phyloP scores from a whole-genome alignment of 2,888 invertebrate genomes.

The Campoplex nolae region DNA sequence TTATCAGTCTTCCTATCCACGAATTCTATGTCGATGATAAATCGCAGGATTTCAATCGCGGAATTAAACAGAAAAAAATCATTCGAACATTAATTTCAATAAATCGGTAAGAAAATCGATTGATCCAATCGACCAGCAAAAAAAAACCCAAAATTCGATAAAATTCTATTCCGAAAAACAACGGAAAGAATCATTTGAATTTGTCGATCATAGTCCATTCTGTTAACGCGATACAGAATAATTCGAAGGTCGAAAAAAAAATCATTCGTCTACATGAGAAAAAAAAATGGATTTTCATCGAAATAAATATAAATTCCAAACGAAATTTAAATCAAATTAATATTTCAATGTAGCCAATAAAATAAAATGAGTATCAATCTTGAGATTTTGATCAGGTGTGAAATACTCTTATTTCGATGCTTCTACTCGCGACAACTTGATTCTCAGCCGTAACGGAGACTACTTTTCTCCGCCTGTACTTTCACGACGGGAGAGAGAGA shows the following conservation, averaged over 20 bases:
- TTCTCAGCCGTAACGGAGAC: slow-evolving; percentile 59
- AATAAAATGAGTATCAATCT: not conserved
- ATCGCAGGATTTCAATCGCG: not conserved
- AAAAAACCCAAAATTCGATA: not conserved
- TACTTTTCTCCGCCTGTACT: slow-evolving; percentile 62
- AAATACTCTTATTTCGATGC: slow-evolving; percentile 48
- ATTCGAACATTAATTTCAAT: not conserved
- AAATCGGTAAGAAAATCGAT: not conserved
- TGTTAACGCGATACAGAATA: not conserved
- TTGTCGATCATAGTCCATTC: too few relatives aligned
- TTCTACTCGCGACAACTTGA: slow-evolving; percentile 50
- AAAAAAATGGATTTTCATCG: too few relatives aligned
- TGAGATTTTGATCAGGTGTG: not conserved
- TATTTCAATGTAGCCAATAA: not conserved
- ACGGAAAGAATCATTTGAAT: too few relatives aligned
- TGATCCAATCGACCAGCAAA: not conserved
- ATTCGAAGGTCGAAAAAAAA: too few relatives aligned
- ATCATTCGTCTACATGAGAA: too few relatives aligned
- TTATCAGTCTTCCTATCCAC: not conserved
- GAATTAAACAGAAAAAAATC: not conserved
- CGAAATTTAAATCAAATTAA: too few relatives aligned
- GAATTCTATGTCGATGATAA: not conserved
- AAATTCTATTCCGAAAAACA: not conserved
- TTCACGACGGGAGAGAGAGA: slow-evolving; percentile 54
- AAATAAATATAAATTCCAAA: too few relatives aligned